Evolutionary conservation across 2,888 invertebrate genomes (phyloP), one percentile per base, ranked within the genome.

Genomic region (Parnassius smintheus): DNA sequence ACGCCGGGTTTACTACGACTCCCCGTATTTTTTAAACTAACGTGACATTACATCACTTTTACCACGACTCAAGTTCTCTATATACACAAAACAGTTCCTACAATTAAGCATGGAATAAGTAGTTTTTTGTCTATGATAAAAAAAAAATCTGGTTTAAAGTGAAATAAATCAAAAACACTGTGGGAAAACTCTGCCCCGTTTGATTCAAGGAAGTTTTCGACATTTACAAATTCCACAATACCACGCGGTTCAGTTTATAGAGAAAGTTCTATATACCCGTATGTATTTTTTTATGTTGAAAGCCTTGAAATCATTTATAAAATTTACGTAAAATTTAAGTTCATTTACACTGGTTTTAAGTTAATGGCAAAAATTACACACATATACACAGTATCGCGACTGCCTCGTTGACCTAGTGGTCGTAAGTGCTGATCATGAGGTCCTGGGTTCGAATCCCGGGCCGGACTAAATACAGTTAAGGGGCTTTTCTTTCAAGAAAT

Each of bases 1-100:
- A 56, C 52, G 61, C 44, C 62, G 49, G 42, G 48, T 52, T 57
- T 52, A 48, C 2, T 7, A n/a, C 41, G 53, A 13, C n/a, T 57
- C 22, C 12, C 22, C 45, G 9, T 35, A 59, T 45, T 61, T 57
- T 22, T 46, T 45, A 25, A 35, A 49, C 54, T 42, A 42, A 54
- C 53, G n/a, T 58, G 62, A 58, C 62, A 62, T 62, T 62, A 53
- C 62, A 49, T 57, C 62, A 58, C 54, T 53, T 62, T 61, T 56
- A 56, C 56, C 48, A 35, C 10, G 25, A n/a, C n/a, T 18, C n/a
- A 42, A 18, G 18, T 57, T 62, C 57, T 10, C 45, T 46, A 4
- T 56, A 52, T n/a, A 22, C 53, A 57, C 57, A 57, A 62, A 58
- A 0, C 9, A 44, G 25, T 62, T 62, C 62, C 57, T 57, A 62